Evolutionary conservation across 2,888 invertebrate species (phyloP).

Genomic region (Pocota personata): DNA sequence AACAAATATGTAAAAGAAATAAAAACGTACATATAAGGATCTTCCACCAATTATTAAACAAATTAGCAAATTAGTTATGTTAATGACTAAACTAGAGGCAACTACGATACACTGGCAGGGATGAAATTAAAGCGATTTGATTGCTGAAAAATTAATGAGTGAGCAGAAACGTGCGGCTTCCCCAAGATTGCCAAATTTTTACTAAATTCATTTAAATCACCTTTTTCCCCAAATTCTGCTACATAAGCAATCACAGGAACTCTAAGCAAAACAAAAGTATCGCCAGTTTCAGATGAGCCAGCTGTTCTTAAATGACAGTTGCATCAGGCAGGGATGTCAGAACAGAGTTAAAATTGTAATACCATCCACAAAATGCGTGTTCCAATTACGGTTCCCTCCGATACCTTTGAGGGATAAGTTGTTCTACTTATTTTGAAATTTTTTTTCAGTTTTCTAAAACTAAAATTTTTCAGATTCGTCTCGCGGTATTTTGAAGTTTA

Average conservation of each 20-base stretch:
- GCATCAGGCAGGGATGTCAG: neutral
- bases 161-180: neutral
- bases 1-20: constrained; percentile 63
- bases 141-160: neutral
- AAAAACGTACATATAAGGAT: constrained; percentile 56
- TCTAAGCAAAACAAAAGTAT: neutral
- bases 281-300: neutral
- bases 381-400: no score
- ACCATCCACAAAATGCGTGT: neutral
- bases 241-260: neutral
- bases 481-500: no score
- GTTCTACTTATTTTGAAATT: no score
- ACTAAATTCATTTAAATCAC: constrained; percentile 37
- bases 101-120: neutral
- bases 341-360: neutral
- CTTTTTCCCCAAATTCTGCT: neutral
- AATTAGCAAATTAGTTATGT: neutral
- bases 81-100: neutral
- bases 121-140: neutral
- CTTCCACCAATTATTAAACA: constrained; percentile 55
- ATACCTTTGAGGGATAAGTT: no score
- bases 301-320: neutral
- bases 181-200: neutral
- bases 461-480: no score
- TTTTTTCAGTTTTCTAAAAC: no score